Conservation (phyloP, 2,797 vertebrate genomes). For the Characodon lateralis region DNA sequence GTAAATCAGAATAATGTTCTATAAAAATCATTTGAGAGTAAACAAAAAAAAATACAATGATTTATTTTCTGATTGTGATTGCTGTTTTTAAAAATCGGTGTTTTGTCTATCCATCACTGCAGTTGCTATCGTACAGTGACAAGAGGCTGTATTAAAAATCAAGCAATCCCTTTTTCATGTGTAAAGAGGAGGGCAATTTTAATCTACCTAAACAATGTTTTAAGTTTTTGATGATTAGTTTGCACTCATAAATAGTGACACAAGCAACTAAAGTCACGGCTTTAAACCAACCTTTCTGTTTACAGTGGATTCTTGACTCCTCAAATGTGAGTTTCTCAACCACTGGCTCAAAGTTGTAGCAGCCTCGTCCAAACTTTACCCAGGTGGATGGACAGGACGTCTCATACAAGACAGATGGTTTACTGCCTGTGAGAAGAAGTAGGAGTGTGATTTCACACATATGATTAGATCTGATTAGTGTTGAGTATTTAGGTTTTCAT, state of each 20-base stretch:
- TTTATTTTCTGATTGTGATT: background rate
- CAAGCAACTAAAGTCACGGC: background rate
- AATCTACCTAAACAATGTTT: background rate
- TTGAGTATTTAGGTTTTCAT: background rate
- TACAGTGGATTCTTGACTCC: conserved; percentile 88
- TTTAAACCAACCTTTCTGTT: conserved; percentile 82
- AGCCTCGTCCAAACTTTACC: conserved; percentile 89
- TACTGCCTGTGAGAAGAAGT: conserved; percentile 78
- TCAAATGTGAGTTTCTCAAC: conserved; percentile 84
- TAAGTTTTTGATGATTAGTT: background rate
- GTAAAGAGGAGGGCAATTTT: background rate
- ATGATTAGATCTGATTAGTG: background rate
- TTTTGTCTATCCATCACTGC: background rate
- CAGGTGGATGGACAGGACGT: conserved; percentile 86
- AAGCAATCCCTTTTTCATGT: background rate
- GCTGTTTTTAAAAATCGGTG: background rate
- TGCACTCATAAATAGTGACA: background rate
- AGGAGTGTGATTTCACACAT: background rate
- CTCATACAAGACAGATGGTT: conserved; percentile 71
- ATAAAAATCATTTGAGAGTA: background rate
- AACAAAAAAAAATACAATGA: background rate
- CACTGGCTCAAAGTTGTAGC: conserved; percentile 91
- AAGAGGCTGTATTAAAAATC: background rate
- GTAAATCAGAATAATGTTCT: background rate
- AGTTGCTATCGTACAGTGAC: background rate